Conservation (phyloP, 2,888 invertebrate genomes). For the Helicoverpa assulta region DNA sequence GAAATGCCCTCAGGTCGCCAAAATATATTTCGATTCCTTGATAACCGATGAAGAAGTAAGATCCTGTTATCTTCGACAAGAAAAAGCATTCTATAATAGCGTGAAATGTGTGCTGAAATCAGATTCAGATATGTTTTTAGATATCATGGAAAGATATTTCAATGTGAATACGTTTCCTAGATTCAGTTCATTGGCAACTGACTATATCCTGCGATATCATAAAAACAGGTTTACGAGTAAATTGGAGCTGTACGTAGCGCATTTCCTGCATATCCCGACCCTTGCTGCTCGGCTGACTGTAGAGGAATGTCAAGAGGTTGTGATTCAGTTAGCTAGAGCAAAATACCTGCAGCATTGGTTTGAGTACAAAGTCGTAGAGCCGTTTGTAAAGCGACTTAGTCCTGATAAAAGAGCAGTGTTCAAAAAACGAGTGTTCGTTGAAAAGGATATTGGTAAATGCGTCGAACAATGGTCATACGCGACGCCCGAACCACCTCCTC, state of each 20-base stretch:
- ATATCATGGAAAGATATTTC: slow-evolving; percentile 74
- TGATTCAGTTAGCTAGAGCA: slow-evolving; percentile 71
- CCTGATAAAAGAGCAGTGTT: slow-evolving; percentile 65
- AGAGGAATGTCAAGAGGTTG: slow-evolving; percentile 72
- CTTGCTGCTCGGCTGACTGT: slow-evolving; percentile 67
- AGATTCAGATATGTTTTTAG: slow-evolving; percentile 69
- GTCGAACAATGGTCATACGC: slow-evolving; percentile 70
- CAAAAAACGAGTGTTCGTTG: slow-evolving; percentile 73
- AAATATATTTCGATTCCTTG: slow-evolving; percentile 72
- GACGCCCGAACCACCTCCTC: slow-evolving; percentile 47
- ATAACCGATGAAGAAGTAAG: slow-evolving; percentile 59
- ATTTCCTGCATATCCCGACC: slow-evolving; percentile 70
- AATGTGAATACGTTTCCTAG: slow-evolving; percentile 43
- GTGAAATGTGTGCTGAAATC: slow-evolving; percentile 71
- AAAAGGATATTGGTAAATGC: slow-evolving; percentile 66
- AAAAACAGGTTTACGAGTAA: slow-evolving; percentile 72
- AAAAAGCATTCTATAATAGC: slow-evolving; percentile 66
- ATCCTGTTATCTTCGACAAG: slow-evolving; percentile 58
- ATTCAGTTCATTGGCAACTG: slow-evolving; percentile 67
- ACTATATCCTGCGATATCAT: slow-evolving; percentile 70
- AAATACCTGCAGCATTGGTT: slow-evolving; percentile 71
- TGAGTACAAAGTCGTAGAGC: slow-evolving; percentile 72
- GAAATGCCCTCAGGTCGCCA: slow-evolving; percentile 67
- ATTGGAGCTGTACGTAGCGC: slow-evolving; percentile 72
- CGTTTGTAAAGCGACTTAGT: slow-evolving; percentile 71